Conservation (phyloP, 2,888 invertebrate genomes). For the Ormyrus pomaceus region DNA sequence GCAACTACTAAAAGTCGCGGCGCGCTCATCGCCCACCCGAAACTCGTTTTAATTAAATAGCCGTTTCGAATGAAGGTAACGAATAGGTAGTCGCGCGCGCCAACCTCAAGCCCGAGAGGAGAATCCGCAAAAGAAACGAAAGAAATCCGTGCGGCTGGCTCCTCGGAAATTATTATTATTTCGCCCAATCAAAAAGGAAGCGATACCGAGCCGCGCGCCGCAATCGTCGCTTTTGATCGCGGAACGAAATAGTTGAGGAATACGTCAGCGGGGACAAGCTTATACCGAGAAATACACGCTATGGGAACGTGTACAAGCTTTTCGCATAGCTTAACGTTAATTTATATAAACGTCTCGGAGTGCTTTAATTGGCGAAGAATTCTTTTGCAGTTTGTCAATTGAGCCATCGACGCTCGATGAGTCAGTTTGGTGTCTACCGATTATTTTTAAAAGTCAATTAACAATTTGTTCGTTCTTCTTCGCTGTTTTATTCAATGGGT, state of each 20-base stretch:
- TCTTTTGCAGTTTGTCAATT: no score
- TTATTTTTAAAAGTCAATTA: no score
- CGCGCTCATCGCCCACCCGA: conserved; percentile 51
- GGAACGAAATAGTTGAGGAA: conserved; percentile 35
- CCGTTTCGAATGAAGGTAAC: conserved; percentile 52
- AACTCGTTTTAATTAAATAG: conserved; percentile 58
- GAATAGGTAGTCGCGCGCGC: conserved; percentile 40
- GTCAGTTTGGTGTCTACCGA: no score
- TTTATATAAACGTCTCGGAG: not conserved
- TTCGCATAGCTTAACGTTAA: conserved; percentile 22
- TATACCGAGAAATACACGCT: conserved; percentile 12
- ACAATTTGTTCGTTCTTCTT: no score
- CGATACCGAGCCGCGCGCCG: conserved; percentile 1
- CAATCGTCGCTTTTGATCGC: conserved; percentile 49
- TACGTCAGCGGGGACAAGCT: conserved; percentile 35
- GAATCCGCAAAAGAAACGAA: conserved; percentile 29
- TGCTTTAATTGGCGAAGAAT: no score
- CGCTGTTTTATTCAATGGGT: no score
- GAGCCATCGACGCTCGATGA: no score
- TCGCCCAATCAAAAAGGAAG: conserved; percentile 46
- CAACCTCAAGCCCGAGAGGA: conserved; percentile 7
- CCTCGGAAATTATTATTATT: conserved; percentile 49
- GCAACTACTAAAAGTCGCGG: conserved; percentile 31
- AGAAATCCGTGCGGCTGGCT: conserved; percentile 2
- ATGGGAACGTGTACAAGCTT: not conserved